These are phyloP conservation scores for Drosophila tristis DNA, from an alignment of 1,140 invertebrate species.

Conservation along the genomic window DNA sequence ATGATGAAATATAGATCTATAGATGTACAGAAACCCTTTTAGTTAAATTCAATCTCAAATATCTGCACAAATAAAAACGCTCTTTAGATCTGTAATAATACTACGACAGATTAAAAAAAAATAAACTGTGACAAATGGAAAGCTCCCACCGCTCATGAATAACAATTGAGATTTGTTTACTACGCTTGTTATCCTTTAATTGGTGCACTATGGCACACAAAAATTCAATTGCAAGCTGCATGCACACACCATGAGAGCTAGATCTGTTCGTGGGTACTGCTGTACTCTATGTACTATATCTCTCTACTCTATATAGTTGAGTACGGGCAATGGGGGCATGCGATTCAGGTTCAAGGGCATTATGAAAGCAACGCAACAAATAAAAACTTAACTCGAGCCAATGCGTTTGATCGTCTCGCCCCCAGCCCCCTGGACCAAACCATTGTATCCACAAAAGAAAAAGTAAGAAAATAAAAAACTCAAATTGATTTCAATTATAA, in stretches of 20 bases:
- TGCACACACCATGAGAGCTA: constrained; percentile 10
- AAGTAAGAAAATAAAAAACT: constrained; percentile 44
- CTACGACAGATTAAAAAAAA: no score
- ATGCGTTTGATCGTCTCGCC: constrained; percentile 48
- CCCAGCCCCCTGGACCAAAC: background rate
- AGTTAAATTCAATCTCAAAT: constrained; percentile 16
- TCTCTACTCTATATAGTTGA: constrained; percentile 20
- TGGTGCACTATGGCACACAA: constrained; percentile 26
- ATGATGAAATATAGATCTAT: background rate
- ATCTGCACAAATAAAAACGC: constrained; percentile 12
- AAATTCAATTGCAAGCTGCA: constrained; percentile 52
- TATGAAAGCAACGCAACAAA: constrained; percentile 57
- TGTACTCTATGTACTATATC: no score
- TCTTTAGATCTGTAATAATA: constrained; percentile 20
- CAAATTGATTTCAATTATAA: constrained; percentile 84
- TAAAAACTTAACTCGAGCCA: constrained; percentile 33
- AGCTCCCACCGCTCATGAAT: constrained; percentile 37
- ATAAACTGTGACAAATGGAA: background rate
- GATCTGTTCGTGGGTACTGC: constrained; percentile 4
- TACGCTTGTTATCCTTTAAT: constrained; percentile 74
- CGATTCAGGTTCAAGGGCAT: constrained; percentile 82
- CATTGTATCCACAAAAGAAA: constrained; percentile 21
- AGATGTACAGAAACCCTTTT: background rate
- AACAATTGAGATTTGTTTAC: constrained; percentile 61
- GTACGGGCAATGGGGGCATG: constrained; percentile 21